Evolutionary conservation across 2,888 invertebrate species (phyloP).

Genomic region (Drosophila eohydei): DNA sequence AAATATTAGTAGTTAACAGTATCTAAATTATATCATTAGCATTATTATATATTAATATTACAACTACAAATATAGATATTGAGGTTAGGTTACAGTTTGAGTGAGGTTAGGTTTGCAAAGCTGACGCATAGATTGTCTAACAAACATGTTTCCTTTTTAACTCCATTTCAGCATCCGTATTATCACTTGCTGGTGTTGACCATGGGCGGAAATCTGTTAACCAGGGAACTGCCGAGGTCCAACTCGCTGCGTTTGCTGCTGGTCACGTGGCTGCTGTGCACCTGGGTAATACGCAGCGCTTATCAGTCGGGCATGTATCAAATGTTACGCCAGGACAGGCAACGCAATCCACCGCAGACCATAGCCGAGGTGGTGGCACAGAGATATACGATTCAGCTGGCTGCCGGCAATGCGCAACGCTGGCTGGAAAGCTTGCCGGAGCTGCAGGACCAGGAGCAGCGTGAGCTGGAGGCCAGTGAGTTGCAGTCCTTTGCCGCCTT

Average conservation of each 20-base stretch:
- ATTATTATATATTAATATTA: too few relatives aligned
- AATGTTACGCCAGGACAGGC: constrained; percentile 69
- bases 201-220: constrained; percentile 56
- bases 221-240: constrained; percentile 52
- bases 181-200: constrained; percentile 63
- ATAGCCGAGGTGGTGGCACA: constrained; percentile 66
- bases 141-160: too few relatives aligned
- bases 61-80: background rate
- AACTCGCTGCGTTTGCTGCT: constrained; percentile 70
- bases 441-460: constrained; percentile 43
- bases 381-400: constrained; percentile 63
- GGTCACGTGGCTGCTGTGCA: constrained; percentile 70
- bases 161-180: constrained; percentile 41
- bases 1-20: background rate
- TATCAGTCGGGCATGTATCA: constrained; percentile 81
- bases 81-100: background rate
- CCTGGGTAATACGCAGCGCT: constrained; percentile 72
- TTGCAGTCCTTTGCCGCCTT: constrained; percentile 63
- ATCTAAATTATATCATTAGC: background rate
- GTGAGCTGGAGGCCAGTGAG: constrained; percentile 59
- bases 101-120: background rate
- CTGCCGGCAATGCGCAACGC: constrained; percentile 53
- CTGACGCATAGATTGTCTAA: background rate
- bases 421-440: constrained; percentile 64
- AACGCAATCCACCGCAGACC: constrained; percentile 72